Evolutionary conservation across 1,140 invertebrate genomes (phyloP).

Genomic region (Papilio polyxenes): DNA sequence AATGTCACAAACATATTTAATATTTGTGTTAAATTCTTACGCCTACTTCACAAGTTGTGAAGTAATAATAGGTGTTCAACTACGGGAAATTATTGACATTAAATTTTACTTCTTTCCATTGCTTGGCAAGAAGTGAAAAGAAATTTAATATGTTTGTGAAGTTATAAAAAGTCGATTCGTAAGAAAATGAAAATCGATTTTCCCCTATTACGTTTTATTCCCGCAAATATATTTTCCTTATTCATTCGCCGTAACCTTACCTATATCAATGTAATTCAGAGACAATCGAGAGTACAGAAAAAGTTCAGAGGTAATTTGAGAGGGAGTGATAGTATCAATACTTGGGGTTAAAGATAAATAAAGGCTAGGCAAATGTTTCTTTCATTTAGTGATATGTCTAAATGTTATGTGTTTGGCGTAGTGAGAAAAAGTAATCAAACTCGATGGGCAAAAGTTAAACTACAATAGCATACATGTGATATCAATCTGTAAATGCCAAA

Average conservation of each 20-base stretch:
- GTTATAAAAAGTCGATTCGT: conserved; percentile 6
- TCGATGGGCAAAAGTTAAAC: background rate
- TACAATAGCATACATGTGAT: background rate
- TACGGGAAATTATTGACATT: background rate
- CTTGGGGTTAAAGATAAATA: conserved; percentile 7
- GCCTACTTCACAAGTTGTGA: background rate
- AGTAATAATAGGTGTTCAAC: background rate
- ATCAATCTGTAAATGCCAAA: too few relatives aligned
- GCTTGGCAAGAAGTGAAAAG: background rate
- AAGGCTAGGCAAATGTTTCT: background rate
- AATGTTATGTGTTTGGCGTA: background rate
- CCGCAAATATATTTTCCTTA: background rate
- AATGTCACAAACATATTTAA: background rate
- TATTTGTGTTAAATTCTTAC: background rate
- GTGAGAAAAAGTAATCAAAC: background rate
- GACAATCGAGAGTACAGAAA: background rate
- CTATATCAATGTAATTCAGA: background rate
- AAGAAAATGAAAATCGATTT: conserved; percentile 14
- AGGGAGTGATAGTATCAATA: background rate
- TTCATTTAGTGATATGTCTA: background rate
- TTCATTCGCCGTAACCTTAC: conserved; percentile 4
- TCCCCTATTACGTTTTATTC: conserved; percentile 1
- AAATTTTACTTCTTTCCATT: background rate
- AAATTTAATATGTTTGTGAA: background rate
- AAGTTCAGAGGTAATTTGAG: background rate